phyloP scores from a whole-genome alignment of 2,888 invertebrate species.

The Chalcosyrphus nemorum region DNA sequence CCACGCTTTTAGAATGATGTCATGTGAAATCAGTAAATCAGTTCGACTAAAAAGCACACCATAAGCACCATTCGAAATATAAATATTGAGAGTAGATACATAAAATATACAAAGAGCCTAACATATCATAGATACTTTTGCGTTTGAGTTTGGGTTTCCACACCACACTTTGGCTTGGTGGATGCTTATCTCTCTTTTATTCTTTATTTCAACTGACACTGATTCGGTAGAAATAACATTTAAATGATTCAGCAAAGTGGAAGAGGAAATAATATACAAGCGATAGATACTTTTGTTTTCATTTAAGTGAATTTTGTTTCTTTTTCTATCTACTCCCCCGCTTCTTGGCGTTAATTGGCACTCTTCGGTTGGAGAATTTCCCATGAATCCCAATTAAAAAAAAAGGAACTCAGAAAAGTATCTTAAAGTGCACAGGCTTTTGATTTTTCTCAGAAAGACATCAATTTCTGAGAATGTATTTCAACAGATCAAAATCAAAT shows the following conservation, averaged over 20 bases:
- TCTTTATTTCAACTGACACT: slow-evolving; percentile 3
- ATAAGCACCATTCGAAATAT: slow-evolving; percentile 3
- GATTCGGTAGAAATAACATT: background rate
- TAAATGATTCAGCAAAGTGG: slow-evolving; percentile 38
- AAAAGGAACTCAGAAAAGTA: background rate
- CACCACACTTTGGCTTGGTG: background rate
- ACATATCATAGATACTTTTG: slow-evolving; percentile 18
- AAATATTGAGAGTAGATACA: slow-evolving; percentile 34
- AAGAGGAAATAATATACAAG: background rate
- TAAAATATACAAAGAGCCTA: slow-evolving; percentile 27
- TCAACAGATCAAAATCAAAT: slow-evolving; percentile 17
- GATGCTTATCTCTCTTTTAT: background rate
- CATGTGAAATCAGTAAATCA: slow-evolving; percentile 56
- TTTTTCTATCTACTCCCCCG: background rate
- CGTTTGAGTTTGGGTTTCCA: too few relatives aligned
- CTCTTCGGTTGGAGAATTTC: background rate
- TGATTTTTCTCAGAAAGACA: slow-evolving; percentile 1
- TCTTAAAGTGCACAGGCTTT: background rate
- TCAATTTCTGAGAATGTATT: background rate
- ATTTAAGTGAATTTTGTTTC: background rate
- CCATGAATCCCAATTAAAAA: slow-evolving; percentile 19
- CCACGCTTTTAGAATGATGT: slow-evolving; percentile 37
- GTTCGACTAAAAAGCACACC: slow-evolving; percentile 18
- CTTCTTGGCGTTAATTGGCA: slow-evolving; percentile 8
- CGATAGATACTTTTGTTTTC: slow-evolving; percentile 59